Evolutionary conservation across 2,888 invertebrate genomes (phyloP).

Genomic region (Drepanosiphum platanoidis): DNA sequence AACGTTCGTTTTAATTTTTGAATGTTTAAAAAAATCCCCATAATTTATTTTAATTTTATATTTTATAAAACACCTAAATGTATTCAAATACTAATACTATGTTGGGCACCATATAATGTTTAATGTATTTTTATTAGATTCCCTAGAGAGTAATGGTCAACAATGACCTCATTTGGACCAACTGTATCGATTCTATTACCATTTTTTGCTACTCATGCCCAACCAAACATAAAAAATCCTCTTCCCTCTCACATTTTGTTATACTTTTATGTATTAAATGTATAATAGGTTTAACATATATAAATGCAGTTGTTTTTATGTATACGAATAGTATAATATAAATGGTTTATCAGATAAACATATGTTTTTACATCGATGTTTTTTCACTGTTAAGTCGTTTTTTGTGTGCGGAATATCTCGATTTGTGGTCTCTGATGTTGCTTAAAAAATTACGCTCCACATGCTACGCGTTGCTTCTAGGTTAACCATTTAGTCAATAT

Average conservation of each 20-base stretch:
- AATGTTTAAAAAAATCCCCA: too few relatives aligned
- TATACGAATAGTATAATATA: neutral
- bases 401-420: too few relatives aligned
- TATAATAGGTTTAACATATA: neutral
- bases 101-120: slow-evolving; percentile 1
- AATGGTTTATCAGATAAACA: too few relatives aligned
- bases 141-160: slow-evolving; percentile 48
- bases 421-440: too few relatives aligned
- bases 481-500: too few relatives aligned
- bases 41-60: neutral
- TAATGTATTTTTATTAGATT: slow-evolving; percentile 40
- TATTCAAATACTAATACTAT: neutral
- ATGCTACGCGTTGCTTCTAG: too few relatives aligned
- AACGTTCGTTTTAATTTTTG: neutral
- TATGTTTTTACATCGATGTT: too few relatives aligned
- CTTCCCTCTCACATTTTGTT: slow-evolving; percentile 1
- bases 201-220: slow-evolving; percentile 30
- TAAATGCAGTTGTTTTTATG: neutral
- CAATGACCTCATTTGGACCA: slow-evolving; percentile 59
- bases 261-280: neutral
- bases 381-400: too few relatives aligned
- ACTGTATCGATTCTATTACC: slow-evolving; percentile 51
- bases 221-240: slow-evolving; percentile 5
- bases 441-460: too few relatives aligned
- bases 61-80: neutral